phyloP scores from a whole-genome alignment of 2,888 invertebrate genomes.

The Pandemis cinnamomeana region DNA sequence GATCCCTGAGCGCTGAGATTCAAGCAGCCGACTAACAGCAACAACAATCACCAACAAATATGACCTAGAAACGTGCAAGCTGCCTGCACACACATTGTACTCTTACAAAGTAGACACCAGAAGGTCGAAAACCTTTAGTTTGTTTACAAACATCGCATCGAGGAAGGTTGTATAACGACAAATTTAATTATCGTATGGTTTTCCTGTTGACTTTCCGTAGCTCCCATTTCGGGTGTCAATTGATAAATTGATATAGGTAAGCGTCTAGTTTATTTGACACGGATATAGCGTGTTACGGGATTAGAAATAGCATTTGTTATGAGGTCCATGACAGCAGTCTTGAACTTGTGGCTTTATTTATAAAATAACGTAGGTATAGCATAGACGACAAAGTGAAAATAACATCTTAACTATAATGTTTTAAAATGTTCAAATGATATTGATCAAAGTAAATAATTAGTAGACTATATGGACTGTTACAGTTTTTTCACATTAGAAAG shows the following conservation, averaged over 20 bases:
- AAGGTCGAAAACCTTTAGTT: constrained; percentile 35
- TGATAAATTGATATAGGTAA: background rate
- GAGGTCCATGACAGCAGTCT: background rate
- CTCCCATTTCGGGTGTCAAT: background rate
- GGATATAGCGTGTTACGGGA: background rate
- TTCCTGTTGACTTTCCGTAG: constrained; percentile 24
- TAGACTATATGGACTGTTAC: no score
- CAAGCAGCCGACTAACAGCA: background rate
- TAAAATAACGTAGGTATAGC: background rate
- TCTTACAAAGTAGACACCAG: background rate
- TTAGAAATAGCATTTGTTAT: background rate
- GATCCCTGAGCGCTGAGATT: background rate
- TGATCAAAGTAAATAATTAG: no score
- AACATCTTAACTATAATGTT: no score
- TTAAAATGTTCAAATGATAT: no score
- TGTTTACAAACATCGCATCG: constrained; percentile 35
- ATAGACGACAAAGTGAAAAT: no score
- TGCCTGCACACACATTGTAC: constrained; percentile 19
- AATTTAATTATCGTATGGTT: background rate
- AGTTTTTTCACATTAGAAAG: no score
- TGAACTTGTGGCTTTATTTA: no score
- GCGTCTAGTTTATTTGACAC: background rate
- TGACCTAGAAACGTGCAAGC: constrained; percentile 27
- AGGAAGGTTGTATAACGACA: constrained; percentile 15
- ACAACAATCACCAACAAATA: background rate